Percentiles rank a stretch among this genome's conserved stretches.
Conservation (phyloP, 2,113 vertebrate genomes). For the Microcebus jonahi region DNA sequence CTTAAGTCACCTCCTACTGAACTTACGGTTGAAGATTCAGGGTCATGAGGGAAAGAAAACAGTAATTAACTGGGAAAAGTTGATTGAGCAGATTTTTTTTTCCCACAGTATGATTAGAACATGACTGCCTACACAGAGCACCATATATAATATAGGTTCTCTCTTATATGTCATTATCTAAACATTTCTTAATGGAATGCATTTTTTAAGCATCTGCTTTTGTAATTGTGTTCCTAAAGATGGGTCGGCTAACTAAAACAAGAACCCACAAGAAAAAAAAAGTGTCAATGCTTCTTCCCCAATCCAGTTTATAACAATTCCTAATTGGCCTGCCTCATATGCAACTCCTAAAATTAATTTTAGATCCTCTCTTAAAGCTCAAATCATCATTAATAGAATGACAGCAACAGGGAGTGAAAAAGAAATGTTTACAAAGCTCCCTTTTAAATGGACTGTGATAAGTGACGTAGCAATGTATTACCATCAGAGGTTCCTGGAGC, state of each 20-base stretch:
- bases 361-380: conserved; percentile 70
- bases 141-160: conserved; percentile 69
- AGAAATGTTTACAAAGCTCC: conserved; percentile 85
- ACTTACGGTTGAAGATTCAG: conserved; percentile 85
- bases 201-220: conserved; percentile 76
- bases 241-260: conserved; percentile 64
- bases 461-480: conserved; percentile 82
- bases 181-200: conserved; percentile 78
- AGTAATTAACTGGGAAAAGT: conserved; percentile 87
- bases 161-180: conserved; percentile 77
- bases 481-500: conserved; percentile 77
- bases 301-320: conserved; percentile 60
- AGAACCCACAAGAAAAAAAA: conserved; percentile 57
- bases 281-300: conserved; percentile 9
- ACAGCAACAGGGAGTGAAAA: conserved; percentile 82
- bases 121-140: conserved; percentile 74
- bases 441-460: conserved; percentile 86
- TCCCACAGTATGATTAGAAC: conserved; percentile 77
- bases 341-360: conserved; percentile 77
- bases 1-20: conserved; percentile 89
- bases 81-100: conserved; percentile 82
- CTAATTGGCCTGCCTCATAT: conserved; percentile 70
- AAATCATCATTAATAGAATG: conserved; percentile 81
- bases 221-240: conserved; percentile 75
- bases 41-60: conserved; percentile 90